Percentiles rank a stretch among this genome's conserved stretches.
Conservation (phyloP, 92 coral and sea anemone genomes). For the Paramuricea clavata region DNA sequence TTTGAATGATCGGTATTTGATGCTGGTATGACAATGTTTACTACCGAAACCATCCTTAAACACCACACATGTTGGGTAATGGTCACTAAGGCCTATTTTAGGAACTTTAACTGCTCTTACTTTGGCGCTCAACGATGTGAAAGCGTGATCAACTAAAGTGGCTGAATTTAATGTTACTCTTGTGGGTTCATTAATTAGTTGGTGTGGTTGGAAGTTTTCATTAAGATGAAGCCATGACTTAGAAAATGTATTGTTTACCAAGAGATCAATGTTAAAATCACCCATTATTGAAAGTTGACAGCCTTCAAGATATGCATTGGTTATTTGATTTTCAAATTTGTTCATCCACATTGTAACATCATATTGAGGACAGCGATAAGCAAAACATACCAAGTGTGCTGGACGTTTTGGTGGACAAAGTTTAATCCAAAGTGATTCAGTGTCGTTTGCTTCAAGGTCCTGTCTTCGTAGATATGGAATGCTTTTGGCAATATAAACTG, state of each 20-base stretch:
- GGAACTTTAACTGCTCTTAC: no score
- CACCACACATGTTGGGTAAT: no score
- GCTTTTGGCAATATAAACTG: background rate
- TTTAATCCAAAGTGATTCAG: conserved; percentile 45
- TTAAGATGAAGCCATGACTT: conserved; percentile 27
- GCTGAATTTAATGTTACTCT: conserved; percentile 20
- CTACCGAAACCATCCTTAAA: background rate
- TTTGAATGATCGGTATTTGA: conserved; percentile 16
- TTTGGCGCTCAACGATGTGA: background rate
- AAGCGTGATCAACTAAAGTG: conserved; percentile 41
- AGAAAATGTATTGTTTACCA: background rate
- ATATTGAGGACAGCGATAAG: no score
- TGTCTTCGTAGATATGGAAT: conserved; percentile 14
- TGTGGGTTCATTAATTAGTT: conserved; percentile 41
- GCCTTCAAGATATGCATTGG: conserved; percentile 44
- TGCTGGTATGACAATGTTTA: conserved; percentile 48
- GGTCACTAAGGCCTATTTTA: no score
- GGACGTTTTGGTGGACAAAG: conserved; percentile 50
- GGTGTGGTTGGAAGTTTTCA: conserved; percentile 40
- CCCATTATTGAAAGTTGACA: no score
- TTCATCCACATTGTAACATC: conserved; percentile 29
- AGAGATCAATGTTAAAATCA: conserved; percentile 48
- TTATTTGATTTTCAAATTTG: conserved; percentile 43
- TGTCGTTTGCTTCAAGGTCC: conserved; percentile 41
- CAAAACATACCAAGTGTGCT: no score